These are phyloP conservation scores for Chaetodon trifascialis DNA, from an alignment of 2,113 vertebrate species.

Conservation along the genomic window DNA sequence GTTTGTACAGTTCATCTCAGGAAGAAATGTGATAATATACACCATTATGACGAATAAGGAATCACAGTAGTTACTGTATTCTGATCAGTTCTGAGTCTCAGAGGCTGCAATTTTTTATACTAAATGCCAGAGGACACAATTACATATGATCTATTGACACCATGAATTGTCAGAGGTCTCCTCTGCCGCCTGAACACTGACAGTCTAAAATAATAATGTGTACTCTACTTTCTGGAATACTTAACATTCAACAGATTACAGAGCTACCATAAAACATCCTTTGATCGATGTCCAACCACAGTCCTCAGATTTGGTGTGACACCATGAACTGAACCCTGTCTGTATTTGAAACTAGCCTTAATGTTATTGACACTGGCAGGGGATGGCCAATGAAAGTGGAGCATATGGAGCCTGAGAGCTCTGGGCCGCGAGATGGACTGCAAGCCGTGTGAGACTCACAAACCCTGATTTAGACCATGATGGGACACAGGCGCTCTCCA, in stretches of 20 bases:
- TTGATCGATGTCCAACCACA: not conserved
- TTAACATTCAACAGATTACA: too few species aligned
- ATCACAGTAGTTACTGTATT: not conserved
- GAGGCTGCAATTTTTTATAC: too few species aligned
- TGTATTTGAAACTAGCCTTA: not conserved
- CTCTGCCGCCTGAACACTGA: too few species aligned
- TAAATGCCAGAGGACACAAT: not conserved
- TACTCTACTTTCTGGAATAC: too few species aligned
- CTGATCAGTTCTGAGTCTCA: not conserved
- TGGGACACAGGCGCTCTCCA: not conserved
- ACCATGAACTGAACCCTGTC: not conserved
- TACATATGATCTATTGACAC: not conserved
- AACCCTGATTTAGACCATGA: not conserved
- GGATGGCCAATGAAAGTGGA: not conserved
- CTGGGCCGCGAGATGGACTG: not conserved
- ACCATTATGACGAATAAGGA: not conserved
- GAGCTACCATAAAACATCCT: too few species aligned
- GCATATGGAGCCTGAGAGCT: not conserved
- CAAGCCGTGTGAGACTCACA: not conserved
- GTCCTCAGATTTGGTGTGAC: not conserved
- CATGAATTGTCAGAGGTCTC: not conserved
- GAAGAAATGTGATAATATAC: not conserved
- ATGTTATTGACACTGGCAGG: not conserved
- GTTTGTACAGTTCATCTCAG: too few species aligned
- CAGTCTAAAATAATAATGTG: too few species aligned